Base-by-base conservation (phyloP, 2,113 vertebrate genomes). In the Heptranchias perlo region DNA sequence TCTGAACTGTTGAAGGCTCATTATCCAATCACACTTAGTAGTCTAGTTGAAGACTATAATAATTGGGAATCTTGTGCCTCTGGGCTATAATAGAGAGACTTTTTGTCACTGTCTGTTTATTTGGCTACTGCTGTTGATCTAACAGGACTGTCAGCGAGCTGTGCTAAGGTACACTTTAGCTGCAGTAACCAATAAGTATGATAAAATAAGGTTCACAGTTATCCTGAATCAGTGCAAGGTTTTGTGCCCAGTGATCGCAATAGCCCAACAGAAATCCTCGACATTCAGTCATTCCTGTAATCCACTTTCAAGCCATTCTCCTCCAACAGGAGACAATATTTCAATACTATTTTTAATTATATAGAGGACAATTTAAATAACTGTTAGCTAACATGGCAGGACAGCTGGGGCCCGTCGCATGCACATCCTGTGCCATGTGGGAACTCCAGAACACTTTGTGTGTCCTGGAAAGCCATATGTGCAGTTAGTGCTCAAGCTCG, bases 311-410 rank as follows among this genome's bases (percentile, higher is more conserved):
- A 92, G 21, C 52, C 13, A 61, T 35, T 92, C 8, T 16, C 6
- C 54, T 92, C 3, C 10, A 92, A 92, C 16, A 61, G 35, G 3
- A 62, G 16, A 25, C 25, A 92, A 92, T 61, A 61, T 58, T 39
- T 61, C 52, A 92, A n/a, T 21, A 92, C 0, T 92, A 92, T 92
- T 91, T 78, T 58, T 91, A 91, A 58, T 86, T 86, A 86, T 35
- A 92, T 21, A n/a, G 5, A 58, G 28, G 61, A n/a, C n/a, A n/a
- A n/a, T n/a, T n/a, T n/a, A n/a, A n/a, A n/a, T n/a, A n/a, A n/a
- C n/a, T n/a, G n/a, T n/a, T n/a, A n/a, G n/a, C n/a, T n/a, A n/a
- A n/a, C n/a, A n/a, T n/a, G n/a, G n/a, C n/a, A n/a, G n/a, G n/a
- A n/a, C n/a, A n/a, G n/a, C n/a, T n/a, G n/a, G n/a, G n/a, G n/a